Evolutionary conservation across 37 sponge, comb jelly and placozoan genomes (phyloP).

Genomic region (Chondrilla cf. caribensis): DNA sequence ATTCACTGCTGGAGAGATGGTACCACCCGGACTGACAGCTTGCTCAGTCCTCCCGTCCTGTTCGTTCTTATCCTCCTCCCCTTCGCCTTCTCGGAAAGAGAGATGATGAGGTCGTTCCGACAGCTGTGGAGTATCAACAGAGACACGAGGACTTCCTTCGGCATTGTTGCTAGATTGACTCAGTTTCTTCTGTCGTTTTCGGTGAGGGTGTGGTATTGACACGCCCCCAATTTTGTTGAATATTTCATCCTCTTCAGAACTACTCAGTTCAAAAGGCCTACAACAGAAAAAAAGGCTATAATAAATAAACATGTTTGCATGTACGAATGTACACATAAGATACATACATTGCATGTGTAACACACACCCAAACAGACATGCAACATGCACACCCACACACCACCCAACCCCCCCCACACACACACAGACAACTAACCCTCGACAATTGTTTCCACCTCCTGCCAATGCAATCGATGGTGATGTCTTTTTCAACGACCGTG

Average conservation of each 20-base stretch:
- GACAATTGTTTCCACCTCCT: too few relatives aligned
- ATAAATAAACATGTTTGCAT: too few relatives aligned
- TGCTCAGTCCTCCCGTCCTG: not conserved
- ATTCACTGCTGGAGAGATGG: constrained; percentile 38
- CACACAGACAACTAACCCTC: too few relatives aligned
- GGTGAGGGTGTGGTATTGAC: not conserved
- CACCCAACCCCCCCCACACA: too few relatives aligned
- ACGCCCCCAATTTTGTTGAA: not conserved
- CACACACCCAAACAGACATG: too few relatives aligned
- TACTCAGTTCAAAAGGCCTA: not conserved
- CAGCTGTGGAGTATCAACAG: not conserved
- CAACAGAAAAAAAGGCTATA: not conserved
- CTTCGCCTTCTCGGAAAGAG: not conserved
- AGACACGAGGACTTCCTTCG: not conserved
- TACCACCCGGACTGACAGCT: constrained; percentile 40
- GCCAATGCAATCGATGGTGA: too few relatives aligned
- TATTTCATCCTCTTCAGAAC: not conserved
- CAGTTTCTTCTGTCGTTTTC: not conserved
- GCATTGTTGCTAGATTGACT: not conserved
- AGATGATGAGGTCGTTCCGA: not conserved
- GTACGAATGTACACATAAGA: too few relatives aligned
- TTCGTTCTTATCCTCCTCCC: not conserved
- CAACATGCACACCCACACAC: too few relatives aligned
- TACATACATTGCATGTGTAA: too few relatives aligned
- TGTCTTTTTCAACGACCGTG: too few relatives aligned